Evolutionary conservation across 2,888 invertebrate species (phyloP).

Genomic region (Acleris sparsana): DNA sequence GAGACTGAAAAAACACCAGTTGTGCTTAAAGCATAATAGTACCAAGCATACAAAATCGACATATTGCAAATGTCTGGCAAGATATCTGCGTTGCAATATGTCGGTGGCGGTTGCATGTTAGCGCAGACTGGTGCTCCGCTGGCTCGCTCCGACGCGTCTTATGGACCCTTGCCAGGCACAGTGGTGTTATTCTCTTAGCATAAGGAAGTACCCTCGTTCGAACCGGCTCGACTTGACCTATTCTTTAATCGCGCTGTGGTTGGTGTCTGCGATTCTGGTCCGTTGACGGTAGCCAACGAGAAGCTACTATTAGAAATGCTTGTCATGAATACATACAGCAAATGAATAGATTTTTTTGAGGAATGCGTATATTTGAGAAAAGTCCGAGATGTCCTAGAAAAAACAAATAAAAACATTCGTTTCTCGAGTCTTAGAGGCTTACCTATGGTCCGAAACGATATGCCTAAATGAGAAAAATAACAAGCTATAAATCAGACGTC

Average conservation of each 20-base stretch:
- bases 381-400: too few species aligned
- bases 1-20: too few species aligned
- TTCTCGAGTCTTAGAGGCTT: background rate
- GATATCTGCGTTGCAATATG: slow-evolving; percentile 13
- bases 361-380: too few species aligned
- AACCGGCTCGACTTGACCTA: too few species aligned
- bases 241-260: too few species aligned
- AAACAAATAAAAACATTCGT: too few species aligned
- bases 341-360: too few species aligned
- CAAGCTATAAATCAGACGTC: slow-evolving; percentile 7
- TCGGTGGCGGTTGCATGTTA: slow-evolving; percentile 33
- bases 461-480: slow-evolving; percentile 3
- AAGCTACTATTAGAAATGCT: too few species aligned
- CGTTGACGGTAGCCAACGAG: too few species aligned
- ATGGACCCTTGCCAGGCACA: slow-evolving; percentile 71
- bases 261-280: too few species aligned
- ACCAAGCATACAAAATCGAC: background rate
- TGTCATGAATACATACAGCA: too few species aligned
- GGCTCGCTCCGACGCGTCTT: slow-evolving; percentile 56
- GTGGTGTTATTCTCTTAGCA: slow-evolving; percentile 13
- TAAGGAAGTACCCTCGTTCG: too few species aligned
- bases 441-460: background rate
- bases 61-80: slow-evolving; percentile 1
- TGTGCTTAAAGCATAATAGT: background rate
- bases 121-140: slow-evolving; percentile 61